Base-by-base conservation (phyloP, 2,888 invertebrate genomes). In the Hoplodrina blanda region DNA sequence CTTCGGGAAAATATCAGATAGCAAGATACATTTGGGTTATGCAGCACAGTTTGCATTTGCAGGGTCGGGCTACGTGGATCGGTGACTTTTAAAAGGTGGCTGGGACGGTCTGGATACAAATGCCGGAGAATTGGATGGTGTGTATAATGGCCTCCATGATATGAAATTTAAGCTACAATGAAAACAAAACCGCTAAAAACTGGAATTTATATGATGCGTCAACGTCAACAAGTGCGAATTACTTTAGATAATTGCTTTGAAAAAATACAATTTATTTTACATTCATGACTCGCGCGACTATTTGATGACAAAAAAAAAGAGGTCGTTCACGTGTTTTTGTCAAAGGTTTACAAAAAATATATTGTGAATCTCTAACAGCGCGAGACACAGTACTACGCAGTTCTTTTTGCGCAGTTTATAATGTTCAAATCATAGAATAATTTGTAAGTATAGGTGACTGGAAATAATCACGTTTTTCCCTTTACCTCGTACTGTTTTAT, bases 281-380 rank as follows among this genome's bases (percentile, higher is more conserved):
- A 20, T 46, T 46, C 17, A 46, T 17, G 17, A 17, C 7, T 33
- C n/a, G 33, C 44, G 41, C 41, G 59, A 30, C 19, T 55, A 50
- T 19, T 73, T 73, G 66, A 73, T 65, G 73, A 81, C 75, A 68
- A 75, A 74, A 68, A 68, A 75, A 74, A 68, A 63, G 66, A 85
- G 74, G 79, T 70, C 59, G 66, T 78, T 72, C 52, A 73, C 55
- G 76, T 75, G 91, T 90, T 90, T 91, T 92, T 81, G 81, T 80
- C 80, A 73, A 78, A 78, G 66, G 73, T 68, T 76, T 69, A 86
- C 82, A 90, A 90, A 91, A 91, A 91, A 91, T 25, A 87, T 52
- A 60, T 81, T 67, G 56, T 80, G 76, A 85, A 85, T 84, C 84
- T 86, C 75, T 83, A 80, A 82, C 73, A 81, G 75, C 73, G 76